Evolutionary conservation across 2,888 invertebrate genomes (phyloP), one percentile per base, ranked within the genome.

Genomic region (Gari tellinella): DNA sequence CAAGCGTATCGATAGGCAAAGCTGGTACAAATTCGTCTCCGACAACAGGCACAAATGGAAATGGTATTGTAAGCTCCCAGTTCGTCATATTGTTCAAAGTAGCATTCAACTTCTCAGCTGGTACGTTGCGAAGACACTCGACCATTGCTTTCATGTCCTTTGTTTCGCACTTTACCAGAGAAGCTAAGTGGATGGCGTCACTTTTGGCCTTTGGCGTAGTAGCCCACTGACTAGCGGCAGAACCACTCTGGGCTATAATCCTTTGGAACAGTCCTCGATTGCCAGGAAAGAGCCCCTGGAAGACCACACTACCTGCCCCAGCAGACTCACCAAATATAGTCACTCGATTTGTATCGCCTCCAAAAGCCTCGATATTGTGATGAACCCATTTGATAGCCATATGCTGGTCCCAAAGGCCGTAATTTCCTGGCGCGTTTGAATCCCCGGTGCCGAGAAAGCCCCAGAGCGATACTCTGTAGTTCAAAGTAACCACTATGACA

Each of bases 321-420:
- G 98, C 98, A 72, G 97, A 97, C 92, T 98, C 98, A 15, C 98
- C 98, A 91, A 98, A 98, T 55, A 99, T 93, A 95, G 98, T 98
- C 58, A 97, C 95, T 89, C 97, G 97, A 86, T 96, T 94, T 17
- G 97, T 96, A 92, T 97, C 97, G 2, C 97, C 97, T 19, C 91
- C 91, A 68, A 91, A 90, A 64, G 82, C 63, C 17, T 84, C 81
- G 40, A 91, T 91, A 72, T 92, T 91, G 17, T 86, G 78, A 67
- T 90, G 85, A 1, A 91, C 88, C 93, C 93, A 93, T 65, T 92
- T 90, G 31, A 98, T 94, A 21, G 97, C 98, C 96, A 97, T 95
- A 88, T 97, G 94, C 92, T 99, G 98, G 92, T 99, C 98, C 93
- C 97, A 97, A 89, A 99, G 93, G n/a, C 98, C 99, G 58, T 97